Conservation (phyloP, 2,797 vertebrate genomes). For the Catostomus latipinnis region DNA sequence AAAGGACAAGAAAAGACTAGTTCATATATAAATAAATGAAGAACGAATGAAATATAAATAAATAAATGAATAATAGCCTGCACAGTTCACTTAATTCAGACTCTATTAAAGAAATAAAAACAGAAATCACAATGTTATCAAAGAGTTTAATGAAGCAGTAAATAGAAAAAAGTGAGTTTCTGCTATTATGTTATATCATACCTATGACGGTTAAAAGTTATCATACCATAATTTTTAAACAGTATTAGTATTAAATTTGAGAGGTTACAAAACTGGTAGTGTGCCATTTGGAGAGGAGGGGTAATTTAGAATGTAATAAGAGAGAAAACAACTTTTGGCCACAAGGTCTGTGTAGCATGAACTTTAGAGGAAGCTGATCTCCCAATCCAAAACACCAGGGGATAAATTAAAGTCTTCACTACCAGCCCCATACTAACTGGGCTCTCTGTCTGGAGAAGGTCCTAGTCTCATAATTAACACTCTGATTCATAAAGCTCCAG, state of each 20-base stretch:
- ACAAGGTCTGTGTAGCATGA: constrained; percentile 53
- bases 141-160: neutral
- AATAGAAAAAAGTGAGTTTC: neutral
- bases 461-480: constrained; percentile 59
- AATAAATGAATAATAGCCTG: neutral
- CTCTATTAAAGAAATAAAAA: neutral
- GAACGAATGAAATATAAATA: neutral
- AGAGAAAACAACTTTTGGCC: constrained; percentile 38
- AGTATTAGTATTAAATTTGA: constrained; percentile 1
- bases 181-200: neutral
- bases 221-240: neutral
- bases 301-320: constrained; percentile 55
- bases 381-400: constrained; percentile 60
- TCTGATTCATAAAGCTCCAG: constrained; percentile 17
- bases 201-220: neutral
- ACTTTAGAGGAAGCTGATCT: constrained; percentile 55
- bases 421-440: constrained; percentile 51
- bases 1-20: too few species aligned
- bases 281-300: constrained; percentile 14
- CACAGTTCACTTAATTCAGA: neutral
- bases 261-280: constrained; percentile 10
- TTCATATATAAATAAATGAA: too few species aligned
- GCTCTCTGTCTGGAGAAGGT: constrained; percentile 51
- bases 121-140: neutral
- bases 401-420: constrained; percentile 65